phyloP scores from a whole-genome alignment of 2,797 vertebrate genomes.

The Scolopax rusticola region DNA sequence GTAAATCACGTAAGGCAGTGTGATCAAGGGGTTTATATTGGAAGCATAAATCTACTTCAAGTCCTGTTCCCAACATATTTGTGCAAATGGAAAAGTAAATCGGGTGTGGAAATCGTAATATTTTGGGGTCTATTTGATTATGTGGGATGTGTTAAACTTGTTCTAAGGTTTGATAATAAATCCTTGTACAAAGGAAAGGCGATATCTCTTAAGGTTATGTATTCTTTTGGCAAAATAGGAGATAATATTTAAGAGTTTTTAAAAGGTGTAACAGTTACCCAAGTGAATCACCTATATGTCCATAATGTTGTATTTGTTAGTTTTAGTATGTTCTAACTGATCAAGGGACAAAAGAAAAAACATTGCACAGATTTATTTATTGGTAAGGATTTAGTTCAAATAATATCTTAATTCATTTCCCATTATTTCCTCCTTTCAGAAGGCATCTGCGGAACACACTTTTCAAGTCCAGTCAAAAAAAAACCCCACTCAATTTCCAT shows the following conservation, averaged over 20 bases:
- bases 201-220: neutral
- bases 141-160: neutral
- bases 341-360: neutral
- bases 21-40: conserved; percentile 21
- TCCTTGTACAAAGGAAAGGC: neutral
- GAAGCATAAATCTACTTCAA: conserved; percentile 17
- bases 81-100: neutral
- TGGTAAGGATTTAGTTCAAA: neutral
- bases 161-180: neutral
- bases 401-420: neutral
- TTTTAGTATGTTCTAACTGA: neutral
- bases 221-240: neutral
- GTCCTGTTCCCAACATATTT: neutral
- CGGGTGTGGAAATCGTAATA: neutral
- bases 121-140: neutral
- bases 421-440: neutral
- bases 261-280: neutral
- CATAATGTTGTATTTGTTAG: neutral
- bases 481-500: neutral
- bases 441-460: neutral
- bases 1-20: neutral
- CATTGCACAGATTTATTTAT: neutral
- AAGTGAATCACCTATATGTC: neutral
- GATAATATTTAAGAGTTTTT: neutral
- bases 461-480: neutral